These are phyloP conservation scores for Hemitrygon akajei DNA, from an alignment of 2,797 vertebrate genomes.

Conservation along the genomic window DNA sequence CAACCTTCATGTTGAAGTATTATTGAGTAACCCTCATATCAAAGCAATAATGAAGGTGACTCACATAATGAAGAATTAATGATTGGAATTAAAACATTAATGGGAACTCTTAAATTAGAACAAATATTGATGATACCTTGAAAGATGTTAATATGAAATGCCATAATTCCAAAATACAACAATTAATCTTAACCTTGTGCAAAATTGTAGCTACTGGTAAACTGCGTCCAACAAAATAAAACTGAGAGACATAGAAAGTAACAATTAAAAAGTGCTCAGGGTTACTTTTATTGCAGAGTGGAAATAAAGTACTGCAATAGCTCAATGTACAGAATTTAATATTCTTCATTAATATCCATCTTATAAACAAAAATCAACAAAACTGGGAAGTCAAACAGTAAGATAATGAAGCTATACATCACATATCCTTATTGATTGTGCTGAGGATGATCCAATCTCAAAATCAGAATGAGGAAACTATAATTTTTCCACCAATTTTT, in stretches of 20 bases:
- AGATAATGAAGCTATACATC: conserved; percentile 3
- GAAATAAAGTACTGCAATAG: conserved; percentile 21
- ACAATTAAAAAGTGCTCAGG: conserved; percentile 36
- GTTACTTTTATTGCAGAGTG: conserved; percentile 34
- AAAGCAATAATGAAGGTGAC: neutral
- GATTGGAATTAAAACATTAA: neutral
- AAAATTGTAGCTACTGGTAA: neutral
- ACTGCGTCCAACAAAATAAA: neutral
- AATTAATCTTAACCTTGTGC: neutral
- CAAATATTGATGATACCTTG: neutral
- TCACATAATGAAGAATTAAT: neutral
- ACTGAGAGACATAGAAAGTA: neutral
- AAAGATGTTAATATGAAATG: neutral
- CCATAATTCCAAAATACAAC: neutral
- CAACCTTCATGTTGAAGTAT: neutral
- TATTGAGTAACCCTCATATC: neutral
- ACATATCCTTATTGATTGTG: conserved; percentile 5
- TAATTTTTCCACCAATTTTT: conserved; percentile 6
- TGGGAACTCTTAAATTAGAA: neutral
- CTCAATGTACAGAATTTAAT: conserved; percentile 34
- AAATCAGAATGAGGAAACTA: conserved; percentile 14
- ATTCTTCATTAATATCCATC: conserved; percentile 12
- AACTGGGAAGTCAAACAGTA: conserved; percentile 9
- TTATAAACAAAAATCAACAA: conserved; percentile 13
- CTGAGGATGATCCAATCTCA: conserved; percentile 6